A percentile compares a stretch with the other conserved stretches of the same genome.
Evolutionary conservation across 2,113 vertebrate species (phyloP).

Genomic region (Microcebus ravelobensis): DNA sequence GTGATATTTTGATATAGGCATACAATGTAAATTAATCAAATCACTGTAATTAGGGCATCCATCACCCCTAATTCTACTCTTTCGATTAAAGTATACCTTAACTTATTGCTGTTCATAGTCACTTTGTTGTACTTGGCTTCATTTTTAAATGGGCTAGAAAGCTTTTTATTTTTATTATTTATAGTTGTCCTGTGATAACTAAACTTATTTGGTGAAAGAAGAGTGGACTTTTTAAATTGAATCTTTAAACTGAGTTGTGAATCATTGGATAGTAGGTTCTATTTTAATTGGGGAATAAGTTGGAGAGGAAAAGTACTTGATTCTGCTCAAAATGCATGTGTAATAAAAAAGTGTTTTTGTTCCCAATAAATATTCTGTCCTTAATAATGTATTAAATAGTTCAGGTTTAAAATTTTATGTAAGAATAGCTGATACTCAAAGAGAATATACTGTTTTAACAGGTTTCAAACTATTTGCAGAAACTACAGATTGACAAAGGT

Average conservation of each 20-base stretch:
- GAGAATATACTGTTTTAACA: neutral
- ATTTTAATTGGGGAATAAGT: neutral
- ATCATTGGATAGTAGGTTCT: neutral
- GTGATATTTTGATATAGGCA: too few relatives aligned
- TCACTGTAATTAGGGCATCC: too few relatives aligned
- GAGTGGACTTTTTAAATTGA: slow-evolving; percentile 35
- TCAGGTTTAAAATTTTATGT: neutral
- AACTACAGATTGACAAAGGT: neutral
- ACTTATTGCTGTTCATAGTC: too few relatives aligned
- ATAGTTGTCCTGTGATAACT: neutral
- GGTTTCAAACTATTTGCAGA: slow-evolving; percentile 24
- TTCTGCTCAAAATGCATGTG: neutral
- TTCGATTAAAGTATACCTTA: too few relatives aligned
- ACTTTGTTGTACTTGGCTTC: neutral
- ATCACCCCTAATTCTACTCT: too few relatives aligned
- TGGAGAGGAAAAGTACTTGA: neutral
- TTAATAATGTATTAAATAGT: slow-evolving; percentile 1
- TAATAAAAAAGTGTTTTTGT: neutral
- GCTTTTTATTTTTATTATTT: slow-evolving; percentile 42
- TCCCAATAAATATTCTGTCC: neutral
- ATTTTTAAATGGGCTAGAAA: neutral
- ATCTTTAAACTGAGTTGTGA: slow-evolving; percentile 48
- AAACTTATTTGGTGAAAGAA: slow-evolving; percentile 24
- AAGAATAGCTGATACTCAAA: slow-evolving; percentile 11
- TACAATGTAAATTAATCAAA: too few relatives aligned